These are phyloP conservation scores for Coturnix japonica DNA, from an alignment of 2,113 vertebrate genomes.

Conservation along the genomic window DNA sequence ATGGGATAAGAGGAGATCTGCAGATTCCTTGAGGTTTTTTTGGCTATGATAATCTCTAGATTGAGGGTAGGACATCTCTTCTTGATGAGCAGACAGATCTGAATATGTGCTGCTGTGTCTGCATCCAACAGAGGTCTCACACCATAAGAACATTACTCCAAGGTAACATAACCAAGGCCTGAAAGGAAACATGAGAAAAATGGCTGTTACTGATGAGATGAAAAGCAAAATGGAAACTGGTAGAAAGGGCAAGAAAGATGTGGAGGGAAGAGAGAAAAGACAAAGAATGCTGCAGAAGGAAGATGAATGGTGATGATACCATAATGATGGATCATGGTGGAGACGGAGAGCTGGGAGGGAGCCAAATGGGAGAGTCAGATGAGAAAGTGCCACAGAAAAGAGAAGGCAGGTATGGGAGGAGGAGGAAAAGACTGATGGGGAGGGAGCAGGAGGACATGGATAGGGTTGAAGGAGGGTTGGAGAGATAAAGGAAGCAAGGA, in stretches of 20 bases:
- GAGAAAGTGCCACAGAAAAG: not conserved
- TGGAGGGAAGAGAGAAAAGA: not conserved
- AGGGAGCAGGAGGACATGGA: not conserved
- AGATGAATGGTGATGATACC: not conserved
- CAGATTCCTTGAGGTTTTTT: rapidly evolving
- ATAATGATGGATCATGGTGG: not conserved
- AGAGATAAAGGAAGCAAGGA: not conserved
- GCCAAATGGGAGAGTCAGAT: not conserved
- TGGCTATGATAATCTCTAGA: not conserved
- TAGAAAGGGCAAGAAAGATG: not conserved
- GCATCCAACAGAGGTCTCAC: not conserved
- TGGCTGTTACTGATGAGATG: not conserved
- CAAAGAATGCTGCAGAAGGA: not conserved
- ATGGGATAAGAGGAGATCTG: not conserved
- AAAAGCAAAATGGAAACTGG: not conserved
- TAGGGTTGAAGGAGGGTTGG: not conserved
- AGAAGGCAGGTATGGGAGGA: not conserved
- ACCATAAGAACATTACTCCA: not conserved
- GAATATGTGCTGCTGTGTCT: not conserved
- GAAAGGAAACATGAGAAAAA: not conserved
- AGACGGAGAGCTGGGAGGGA: not conserved
- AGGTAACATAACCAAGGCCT: not conserved
- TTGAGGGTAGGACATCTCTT: not conserved
- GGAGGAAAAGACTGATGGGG: not conserved
- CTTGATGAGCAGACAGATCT: not conserved